Base-by-base conservation (phyloP, 1,140 invertebrate genomes). In the Eumaeus atala region DNA sequence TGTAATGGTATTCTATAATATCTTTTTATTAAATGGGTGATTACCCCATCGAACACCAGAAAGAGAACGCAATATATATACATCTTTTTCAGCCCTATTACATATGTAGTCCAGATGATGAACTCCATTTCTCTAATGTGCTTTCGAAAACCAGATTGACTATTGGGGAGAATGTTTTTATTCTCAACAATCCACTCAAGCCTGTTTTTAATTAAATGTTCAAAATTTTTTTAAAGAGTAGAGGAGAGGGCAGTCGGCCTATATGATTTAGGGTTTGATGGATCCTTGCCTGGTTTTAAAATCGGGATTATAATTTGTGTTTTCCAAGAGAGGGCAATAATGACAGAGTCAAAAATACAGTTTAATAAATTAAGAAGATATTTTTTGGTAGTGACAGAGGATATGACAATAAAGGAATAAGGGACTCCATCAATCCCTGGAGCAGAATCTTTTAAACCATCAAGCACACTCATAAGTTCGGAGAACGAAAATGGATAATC, bases 91-190 rank as follows among this genome's bases (percentile, higher is more conserved):
- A 28, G 21, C 21, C 6, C n/a, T n/a, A n/a, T n/a, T 28, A 28
- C 21, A 28, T 3, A 28, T 28, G 21, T 28, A 28, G 21, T 28
- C 6, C 21, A 28, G 21, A 6, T 28, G 21, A 28, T 28, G 21
- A 3, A 28, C 21, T 28, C 21, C 21, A 28, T 28, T 28, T 28
- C 42, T 44, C 18, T n/a, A n/a, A n/a, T n/a, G n/a, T n/a, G n/a
- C n/a, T n/a, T n/a, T 44, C 42, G 11, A 35, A 49, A 49, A 9
- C 48, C 48, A 33, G 34, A 49, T 14, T 49, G 48, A 35, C 21
- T 49, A 8, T 12, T 33, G 11, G 48, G 21, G 1, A 49, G 48
- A 11, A 49, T 14, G 8, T 49, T 14, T 12, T 33, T 33, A 6
- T 12, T 33, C 48, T 49, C 48, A 12, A 38, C 37, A 38, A n/a